Percentiles rank a stretch among this genome's conserved stretches.
phyloP scores from a whole-genome alignment of 2,113 vertebrate genomes.

The Atrichornis clamosus region DNA sequence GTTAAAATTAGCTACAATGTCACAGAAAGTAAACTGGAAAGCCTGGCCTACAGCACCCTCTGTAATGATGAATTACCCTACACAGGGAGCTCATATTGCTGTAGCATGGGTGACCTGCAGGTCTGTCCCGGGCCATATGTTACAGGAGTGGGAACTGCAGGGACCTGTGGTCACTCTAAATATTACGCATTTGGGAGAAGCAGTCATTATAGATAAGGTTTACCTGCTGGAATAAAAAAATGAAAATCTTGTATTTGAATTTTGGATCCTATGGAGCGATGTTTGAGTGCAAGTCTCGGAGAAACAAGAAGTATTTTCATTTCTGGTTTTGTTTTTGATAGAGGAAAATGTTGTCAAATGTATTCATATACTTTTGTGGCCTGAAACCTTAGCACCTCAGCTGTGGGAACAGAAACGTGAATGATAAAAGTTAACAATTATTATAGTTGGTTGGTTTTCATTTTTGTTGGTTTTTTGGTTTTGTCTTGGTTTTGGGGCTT shows the following conservation, averaged over 20 bases:
- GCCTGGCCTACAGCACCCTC: neutral
- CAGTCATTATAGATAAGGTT: neutral
- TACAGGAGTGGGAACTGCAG: neutral
- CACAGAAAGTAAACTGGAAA: neutral
- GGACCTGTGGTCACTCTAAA: neutral
- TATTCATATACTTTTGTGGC: neutral
- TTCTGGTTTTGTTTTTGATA: neutral
- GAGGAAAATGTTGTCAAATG: neutral
- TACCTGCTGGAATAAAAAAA: neutral
- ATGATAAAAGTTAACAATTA: neutral
- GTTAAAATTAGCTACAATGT: neutral
- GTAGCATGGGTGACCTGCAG: neutral
- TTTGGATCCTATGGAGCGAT: neutral
- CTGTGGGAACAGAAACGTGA: neutral
- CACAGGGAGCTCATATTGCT: fast-evolving
- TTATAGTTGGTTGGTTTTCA: neutral
- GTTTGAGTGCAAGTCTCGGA: neutral
- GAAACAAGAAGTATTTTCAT: neutral
- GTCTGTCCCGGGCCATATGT: neutral
- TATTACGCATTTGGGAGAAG: neutral
- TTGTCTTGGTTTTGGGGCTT: neutral
- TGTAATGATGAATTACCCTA: neutral
- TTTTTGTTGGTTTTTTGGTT: neutral
- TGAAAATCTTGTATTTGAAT: neutral
- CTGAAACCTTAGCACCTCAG: neutral